phyloP scores from a whole-genome alignment of 2,888 invertebrate genomes.

The Apamea anceps region DNA sequence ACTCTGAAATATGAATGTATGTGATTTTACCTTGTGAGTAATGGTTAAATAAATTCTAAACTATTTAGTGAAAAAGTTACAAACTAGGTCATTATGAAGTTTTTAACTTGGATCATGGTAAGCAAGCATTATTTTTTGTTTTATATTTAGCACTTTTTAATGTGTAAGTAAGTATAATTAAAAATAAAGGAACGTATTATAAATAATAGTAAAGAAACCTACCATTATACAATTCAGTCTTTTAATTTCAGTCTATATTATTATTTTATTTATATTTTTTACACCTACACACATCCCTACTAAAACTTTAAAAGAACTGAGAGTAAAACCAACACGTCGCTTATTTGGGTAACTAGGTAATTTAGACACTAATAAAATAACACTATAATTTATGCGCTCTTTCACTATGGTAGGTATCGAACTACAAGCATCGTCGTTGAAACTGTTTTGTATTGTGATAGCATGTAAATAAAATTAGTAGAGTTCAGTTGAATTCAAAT shows the following conservation, averaged over 20 bases:
- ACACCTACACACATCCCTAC: background rate
- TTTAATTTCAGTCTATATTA: background rate
- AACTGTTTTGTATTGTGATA: background rate
- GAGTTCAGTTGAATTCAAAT: background rate
- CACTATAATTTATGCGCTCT: constrained; percentile 25
- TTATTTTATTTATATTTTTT: no score
- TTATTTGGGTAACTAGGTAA: background rate
- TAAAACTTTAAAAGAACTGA: background rate
- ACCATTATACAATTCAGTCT: background rate
- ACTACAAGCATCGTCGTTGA: background rate
- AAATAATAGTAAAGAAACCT: background rate
- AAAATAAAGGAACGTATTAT: background rate
- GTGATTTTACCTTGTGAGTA: constrained; percentile 46
- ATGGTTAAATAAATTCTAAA: constrained; percentile 53
- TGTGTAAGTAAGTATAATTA: background rate
- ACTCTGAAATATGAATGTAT: constrained; percentile 36
- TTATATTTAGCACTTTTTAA: background rate
- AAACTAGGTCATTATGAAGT: constrained; percentile 75
- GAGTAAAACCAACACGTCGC: background rate
- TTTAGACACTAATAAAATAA: background rate
- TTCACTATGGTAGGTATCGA: constrained; percentile 14
- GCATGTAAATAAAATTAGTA: background rate
- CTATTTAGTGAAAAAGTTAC: constrained; percentile 65
- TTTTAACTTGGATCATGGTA: constrained; percentile 76
- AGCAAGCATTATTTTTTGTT: constrained; percentile 62